phyloP scores from a whole-genome alignment of 1,140 invertebrate species.

The Drosophila santomea region DNA sequence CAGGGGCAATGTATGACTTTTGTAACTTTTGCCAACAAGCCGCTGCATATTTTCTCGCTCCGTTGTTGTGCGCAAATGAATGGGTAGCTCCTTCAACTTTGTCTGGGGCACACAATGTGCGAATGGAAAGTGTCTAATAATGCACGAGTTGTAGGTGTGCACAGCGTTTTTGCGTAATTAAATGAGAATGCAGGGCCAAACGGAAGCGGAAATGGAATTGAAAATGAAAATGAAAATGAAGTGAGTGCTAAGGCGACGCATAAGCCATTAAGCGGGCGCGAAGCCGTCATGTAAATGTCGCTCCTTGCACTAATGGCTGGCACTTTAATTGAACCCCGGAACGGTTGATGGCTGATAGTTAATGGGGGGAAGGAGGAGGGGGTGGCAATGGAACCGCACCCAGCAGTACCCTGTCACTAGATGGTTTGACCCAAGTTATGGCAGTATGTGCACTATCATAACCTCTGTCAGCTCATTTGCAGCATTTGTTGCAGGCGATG shows the following conservation, averaged over 20 bases:
- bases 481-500: conserved; percentile 70
- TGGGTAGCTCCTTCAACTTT: conserved; percentile 58
- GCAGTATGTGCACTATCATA: conserved; percentile 62
- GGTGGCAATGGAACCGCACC: conserved; percentile 40
- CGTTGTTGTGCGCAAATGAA: conserved; percentile 49
- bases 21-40: conserved; percentile 49
- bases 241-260: conserved; percentile 67
- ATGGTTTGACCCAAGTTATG: conserved; percentile 49
- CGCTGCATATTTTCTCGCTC: conserved; percentile 41
- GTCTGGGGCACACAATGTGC: conserved; percentile 38
- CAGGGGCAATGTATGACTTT: conserved; percentile 49
- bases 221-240: conserved; percentile 50
- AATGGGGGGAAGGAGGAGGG: conserved; percentile 11
- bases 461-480: conserved; percentile 78
- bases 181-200: conserved; percentile 69
- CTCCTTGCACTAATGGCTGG: conserved; percentile 65
- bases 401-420: conserved; percentile 21
- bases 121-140: conserved; percentile 61
- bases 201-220: conserved; percentile 50
- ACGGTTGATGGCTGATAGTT: conserved; percentile 10
- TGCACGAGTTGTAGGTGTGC: conserved; percentile 59
- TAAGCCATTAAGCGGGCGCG: conserved; percentile 58
- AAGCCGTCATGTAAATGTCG: conserved; percentile 63
- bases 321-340: conserved; percentile 69
- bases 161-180: conserved; percentile 67